Base-by-base conservation (phyloP, 2,888 invertebrate species). In the Thereva nobilitata region DNA sequence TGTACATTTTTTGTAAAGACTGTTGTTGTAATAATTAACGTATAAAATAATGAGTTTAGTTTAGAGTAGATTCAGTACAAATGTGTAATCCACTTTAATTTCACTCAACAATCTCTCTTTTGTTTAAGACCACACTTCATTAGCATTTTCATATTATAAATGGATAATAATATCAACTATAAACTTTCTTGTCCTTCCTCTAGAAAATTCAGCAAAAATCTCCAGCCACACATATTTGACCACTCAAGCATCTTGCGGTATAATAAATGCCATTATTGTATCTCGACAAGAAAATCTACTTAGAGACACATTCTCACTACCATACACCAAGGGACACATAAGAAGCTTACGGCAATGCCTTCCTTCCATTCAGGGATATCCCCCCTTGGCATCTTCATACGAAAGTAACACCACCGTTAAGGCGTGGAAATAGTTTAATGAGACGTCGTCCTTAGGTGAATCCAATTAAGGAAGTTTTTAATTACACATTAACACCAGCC, bases 241-340 rank as follows among this genome's bases (percentile, higher is more conserved):
- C 37, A 37, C 23, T 53, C n/a, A 40, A 37, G 50, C 50, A 37
- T 49, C 6, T 49, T 50, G 54, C 44, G 38, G 12, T 55, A 23
- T 23, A 64, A 64, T 55, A 55, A 64, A 64, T 64, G 45, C 37
- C 53, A 64, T 64, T 64, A 53, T 44, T 38, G 5, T 23, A 12
- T n/a, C 38, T 40, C 35, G 42, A 64, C 64, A 64, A 54, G 64
- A 45, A 64, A 64, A 64, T 45, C 54, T 64, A 64, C 64, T 64
- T 64, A 53, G 41, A 34, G 41, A 45, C 50, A 8, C 45, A 61
- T 42, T 61, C 23, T 23, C 23, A 23, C 23, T 23, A 23, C 61
- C 40, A 7, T 23, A 12, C 49, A 50, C n/a, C 12, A 10, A 4
- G 40, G 34, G 10, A 8, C 35, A 10, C n/a, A n/a, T 50, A 50